phyloP scores from a whole-genome alignment of 2,888 invertebrate genomes.

The Biston betularia region DNA sequence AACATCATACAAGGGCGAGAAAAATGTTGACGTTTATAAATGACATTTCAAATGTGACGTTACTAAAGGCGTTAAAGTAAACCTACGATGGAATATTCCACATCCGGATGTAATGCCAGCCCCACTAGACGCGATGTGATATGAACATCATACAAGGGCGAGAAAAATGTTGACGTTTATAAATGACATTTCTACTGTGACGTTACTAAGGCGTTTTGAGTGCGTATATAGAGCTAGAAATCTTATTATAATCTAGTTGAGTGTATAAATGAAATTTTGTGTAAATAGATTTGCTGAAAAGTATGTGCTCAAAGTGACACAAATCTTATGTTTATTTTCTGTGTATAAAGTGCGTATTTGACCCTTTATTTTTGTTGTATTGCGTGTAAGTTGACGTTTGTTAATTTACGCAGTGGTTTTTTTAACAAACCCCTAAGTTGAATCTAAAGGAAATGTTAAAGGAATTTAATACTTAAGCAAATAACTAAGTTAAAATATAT shows the following conservation, averaged over 20 bases:
- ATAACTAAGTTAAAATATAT: slow-evolving; percentile 1
- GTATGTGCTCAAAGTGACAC: neutral
- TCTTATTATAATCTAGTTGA: neutral
- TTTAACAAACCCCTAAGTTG: too few relatives aligned
- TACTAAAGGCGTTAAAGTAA: too few relatives aligned
- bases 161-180: too few relatives aligned
- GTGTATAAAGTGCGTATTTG: neutral
- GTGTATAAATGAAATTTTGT: neutral
- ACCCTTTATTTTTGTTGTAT: too few relatives aligned
- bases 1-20: too few relatives aligned
- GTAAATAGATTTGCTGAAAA: neutral
- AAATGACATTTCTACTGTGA: neutral
- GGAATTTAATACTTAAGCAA: slow-evolving; percentile 26
- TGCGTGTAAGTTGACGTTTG: too few relatives aligned
- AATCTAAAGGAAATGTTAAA: slow-evolving; percentile 4
- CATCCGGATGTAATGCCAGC: too few relatives aligned
- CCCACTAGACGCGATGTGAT: too few relatives aligned
- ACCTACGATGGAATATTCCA: too few relatives aligned
- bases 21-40: too few relatives aligned
- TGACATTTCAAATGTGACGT: neutral
- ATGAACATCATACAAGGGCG: too few relatives aligned
- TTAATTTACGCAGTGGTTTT: too few relatives aligned
- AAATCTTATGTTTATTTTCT: neutral
- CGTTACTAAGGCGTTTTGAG: neutral
- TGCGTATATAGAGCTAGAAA: neutral